phyloP scores from a whole-genome alignment of 2,797 vertebrate genomes.

The Crenuchus spilurus region DNA sequence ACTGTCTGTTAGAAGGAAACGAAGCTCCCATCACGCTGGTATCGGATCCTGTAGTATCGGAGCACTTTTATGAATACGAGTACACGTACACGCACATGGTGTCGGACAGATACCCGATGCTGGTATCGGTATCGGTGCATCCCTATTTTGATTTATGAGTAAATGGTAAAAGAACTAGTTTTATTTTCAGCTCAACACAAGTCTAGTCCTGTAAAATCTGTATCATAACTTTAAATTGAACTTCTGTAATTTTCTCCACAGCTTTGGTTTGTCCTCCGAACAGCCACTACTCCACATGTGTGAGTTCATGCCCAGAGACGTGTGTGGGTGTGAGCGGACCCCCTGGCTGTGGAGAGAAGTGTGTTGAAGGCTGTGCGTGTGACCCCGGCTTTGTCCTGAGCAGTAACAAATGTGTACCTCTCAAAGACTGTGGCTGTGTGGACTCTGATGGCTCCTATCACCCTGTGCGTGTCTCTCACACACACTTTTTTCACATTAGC shows the following conservation, averaged over 20 bases:
- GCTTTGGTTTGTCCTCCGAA: constrained; percentile 78
- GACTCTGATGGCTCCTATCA: constrained; percentile 71
- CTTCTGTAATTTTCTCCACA: constrained; percentile 52
- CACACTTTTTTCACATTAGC: neutral
- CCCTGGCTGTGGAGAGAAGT: constrained; percentile 69
- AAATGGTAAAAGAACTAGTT: neutral
- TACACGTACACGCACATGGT: too few relatives aligned
- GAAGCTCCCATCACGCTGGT: too few relatives aligned
- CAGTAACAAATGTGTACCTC: constrained; percentile 73
- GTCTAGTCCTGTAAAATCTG: too few relatives aligned
- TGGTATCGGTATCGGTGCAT: too few relatives aligned
- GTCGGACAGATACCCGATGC: too few relatives aligned
- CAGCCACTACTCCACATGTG: constrained; percentile 81
- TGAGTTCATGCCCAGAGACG: constrained; percentile 76
- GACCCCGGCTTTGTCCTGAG: constrained; percentile 81
- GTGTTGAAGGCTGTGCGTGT: constrained; percentile 82
- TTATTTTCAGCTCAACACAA: constrained; percentile 44
- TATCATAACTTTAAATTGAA: too few relatives aligned
- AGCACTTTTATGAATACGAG: too few relatives aligned
- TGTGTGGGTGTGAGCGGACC: constrained; percentile 66
- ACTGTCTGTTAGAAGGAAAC: too few relatives aligned
- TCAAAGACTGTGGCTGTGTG: constrained; percentile 79
- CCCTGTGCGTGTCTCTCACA: constrained; percentile 73
- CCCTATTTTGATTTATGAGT: neutral
- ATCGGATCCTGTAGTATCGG: too few relatives aligned